Conservation (phyloP, 1,140 invertebrate genomes). For the Chionoecetes opilio region DNA sequence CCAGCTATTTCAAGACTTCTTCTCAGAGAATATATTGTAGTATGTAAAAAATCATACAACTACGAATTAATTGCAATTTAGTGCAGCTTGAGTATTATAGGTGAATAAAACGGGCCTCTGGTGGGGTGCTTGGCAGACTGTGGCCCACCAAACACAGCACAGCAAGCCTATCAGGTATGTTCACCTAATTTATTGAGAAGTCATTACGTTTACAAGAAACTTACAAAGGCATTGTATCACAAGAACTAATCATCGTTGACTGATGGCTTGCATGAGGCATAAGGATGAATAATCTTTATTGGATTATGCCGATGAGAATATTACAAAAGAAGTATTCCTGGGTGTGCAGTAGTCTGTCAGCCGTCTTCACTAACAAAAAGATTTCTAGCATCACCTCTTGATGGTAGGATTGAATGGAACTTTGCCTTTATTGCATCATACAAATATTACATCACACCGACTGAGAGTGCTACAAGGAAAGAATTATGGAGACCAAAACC, state of each 20-base stretch:
- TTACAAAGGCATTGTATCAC: constrained; percentile 68
- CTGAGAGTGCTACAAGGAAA: constrained; percentile 34
- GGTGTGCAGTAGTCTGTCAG: constrained; percentile 50
- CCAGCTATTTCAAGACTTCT: constrained; percentile 15
- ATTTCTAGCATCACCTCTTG: constrained; percentile 48
- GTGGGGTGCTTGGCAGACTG: constrained; percentile 58
- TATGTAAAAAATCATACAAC: background rate
- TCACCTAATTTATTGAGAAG: constrained; percentile 77
- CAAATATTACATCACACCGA: constrained; percentile 65
- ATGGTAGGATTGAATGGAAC: constrained; percentile 59
- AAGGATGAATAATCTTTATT: constrained; percentile 76
- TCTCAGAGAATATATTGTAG: background rate
- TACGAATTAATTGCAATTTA: constrained; percentile 20
- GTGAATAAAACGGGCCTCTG: constrained; percentile 76
- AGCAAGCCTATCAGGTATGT: constrained; percentile 63
- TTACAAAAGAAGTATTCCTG: constrained; percentile 65
- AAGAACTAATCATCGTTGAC: constrained; percentile 66
- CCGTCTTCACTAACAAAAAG: constrained; percentile 57
- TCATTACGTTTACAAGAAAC: constrained; percentile 67
- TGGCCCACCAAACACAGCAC: constrained; percentile 62
- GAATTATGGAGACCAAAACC: background rate
- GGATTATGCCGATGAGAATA: constrained; percentile 61
- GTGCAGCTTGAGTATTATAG: constrained; percentile 61
- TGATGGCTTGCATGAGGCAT: constrained; percentile 63
- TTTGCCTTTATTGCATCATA: constrained; percentile 70